A percentile compares a stretch with the other conserved stretches of the same genome.
phyloP scores from a whole-genome alignment of 2,888 invertebrate species.

The Lithophane leautieri region DNA sequence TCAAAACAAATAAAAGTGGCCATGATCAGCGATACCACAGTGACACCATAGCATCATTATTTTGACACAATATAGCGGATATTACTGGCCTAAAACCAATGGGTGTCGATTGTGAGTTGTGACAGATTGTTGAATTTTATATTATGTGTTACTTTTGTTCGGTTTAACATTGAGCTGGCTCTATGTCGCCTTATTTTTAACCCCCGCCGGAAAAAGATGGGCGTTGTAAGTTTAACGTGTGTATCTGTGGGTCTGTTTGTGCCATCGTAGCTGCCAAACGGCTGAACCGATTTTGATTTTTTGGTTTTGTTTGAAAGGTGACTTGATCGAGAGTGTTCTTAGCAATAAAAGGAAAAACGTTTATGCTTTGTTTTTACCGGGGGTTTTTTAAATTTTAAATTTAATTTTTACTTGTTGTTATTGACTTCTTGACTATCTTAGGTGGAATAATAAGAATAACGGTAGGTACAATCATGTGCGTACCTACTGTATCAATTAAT shows the following conservation, averaged over 20 bases:
- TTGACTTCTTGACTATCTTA: constrained; percentile 12
- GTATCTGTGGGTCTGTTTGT: too few species aligned
- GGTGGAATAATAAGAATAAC: constrained; percentile 26
- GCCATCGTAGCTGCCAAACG: too few species aligned
- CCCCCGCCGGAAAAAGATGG: too few species aligned
- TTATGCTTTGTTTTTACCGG: too few species aligned
- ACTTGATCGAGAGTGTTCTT: too few species aligned
- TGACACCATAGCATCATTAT: constrained; percentile 61
- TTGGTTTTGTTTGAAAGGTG: too few species aligned
- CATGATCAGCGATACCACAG: constrained; percentile 53
- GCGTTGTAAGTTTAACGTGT: too few species aligned
- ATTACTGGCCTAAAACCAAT: constrained; percentile 48
- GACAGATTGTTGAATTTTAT: constrained; percentile 21
- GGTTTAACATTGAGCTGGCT: background rate
- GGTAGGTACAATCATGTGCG: constrained; percentile 24
- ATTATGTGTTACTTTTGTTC: constrained; percentile 1
- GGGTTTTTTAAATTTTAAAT: too few species aligned
- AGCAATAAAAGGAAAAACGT: too few species aligned
- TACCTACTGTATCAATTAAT: constrained; percentile 26
- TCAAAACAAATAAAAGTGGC: constrained; percentile 51
- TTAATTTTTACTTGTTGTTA: too few species aligned
- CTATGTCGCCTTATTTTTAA: background rate
- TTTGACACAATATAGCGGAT: constrained; percentile 61
- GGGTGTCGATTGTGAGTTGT: constrained; percentile 21
- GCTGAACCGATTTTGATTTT: too few species aligned